Conservation (phyloP, 2,888 invertebrate species). For the Cheilosia vulpina region DNA sequence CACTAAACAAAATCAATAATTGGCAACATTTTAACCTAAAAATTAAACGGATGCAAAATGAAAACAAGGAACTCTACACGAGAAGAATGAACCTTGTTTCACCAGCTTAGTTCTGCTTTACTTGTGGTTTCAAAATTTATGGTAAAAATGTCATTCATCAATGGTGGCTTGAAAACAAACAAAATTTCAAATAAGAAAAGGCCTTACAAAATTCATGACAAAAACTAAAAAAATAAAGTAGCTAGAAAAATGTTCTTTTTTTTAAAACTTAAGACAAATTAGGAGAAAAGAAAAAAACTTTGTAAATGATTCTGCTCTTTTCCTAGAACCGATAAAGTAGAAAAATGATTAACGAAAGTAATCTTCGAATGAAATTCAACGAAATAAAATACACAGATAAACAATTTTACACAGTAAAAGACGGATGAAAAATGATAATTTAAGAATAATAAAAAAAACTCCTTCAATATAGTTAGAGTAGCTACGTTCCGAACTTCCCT, state of each 20-base stretch:
- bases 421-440: background rate
- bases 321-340: background rate
- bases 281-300: background rate
- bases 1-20: background rate
- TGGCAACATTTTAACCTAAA: background rate
- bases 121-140: constrained; percentile 43
- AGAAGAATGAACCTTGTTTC: constrained; percentile 1
- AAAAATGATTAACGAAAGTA: constrained; percentile 56
- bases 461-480: constrained; percentile 32
- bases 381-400: constrained; percentile 25
- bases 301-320: background rate
- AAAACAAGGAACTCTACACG: background rate
- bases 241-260: constrained; percentile 25
- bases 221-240: constrained; percentile 23
- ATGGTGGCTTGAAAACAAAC: constrained; percentile 48
- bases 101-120: constrained; percentile 16
- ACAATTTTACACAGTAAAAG: constrained; percentile 23
- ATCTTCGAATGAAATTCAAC: constrained; percentile 70
- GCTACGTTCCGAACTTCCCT: constrained; percentile 13
- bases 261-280: background rate
- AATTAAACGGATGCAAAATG: background rate
- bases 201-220: constrained; percentile 54
- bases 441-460: background rate
- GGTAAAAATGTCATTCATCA: constrained; percentile 37
- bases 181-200: constrained; percentile 33